Evolutionary conservation across 2,888 invertebrate genomes (phyloP).

Genomic region (Ormyrus nitidulus): DNA sequence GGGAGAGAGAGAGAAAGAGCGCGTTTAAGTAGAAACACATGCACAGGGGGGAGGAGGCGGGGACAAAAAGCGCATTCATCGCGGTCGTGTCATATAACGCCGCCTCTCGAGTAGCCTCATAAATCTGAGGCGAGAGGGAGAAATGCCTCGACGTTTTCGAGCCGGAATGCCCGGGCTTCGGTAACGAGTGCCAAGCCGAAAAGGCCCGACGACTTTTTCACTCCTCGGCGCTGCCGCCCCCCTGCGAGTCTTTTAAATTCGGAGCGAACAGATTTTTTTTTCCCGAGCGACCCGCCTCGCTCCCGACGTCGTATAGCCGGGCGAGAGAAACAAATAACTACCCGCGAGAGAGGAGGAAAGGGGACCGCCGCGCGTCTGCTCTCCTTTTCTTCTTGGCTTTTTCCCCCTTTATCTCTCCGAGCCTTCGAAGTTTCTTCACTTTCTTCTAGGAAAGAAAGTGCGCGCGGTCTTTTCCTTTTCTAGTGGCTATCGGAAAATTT

Average conservation of each 20-base stretch:
- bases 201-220: slow-evolving; percentile 3
- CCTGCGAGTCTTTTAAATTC: slow-evolving; percentile 32
- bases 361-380: not conserved
- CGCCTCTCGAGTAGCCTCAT: slow-evolving; percentile 55
- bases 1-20: not conserved
- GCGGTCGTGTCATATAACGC: slow-evolving; percentile 47
- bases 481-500: too few relatives aligned
- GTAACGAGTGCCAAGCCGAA: slow-evolving; percentile 47
- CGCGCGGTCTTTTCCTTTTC: too few relatives aligned
- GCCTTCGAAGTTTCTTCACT: not conserved
- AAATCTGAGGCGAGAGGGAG: slow-evolving; percentile 54
- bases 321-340: slow-evolving; percentile 44
- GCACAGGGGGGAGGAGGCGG: slow-evolving; percentile 7
- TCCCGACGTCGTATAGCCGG: not conserved
- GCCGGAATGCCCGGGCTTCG: slow-evolving; percentile 60
- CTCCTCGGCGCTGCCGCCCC: not conserved
- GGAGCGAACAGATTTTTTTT: slow-evolving; percentile 50
- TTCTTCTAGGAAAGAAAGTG: not conserved
- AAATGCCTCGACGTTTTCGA: slow-evolving; percentile 48
- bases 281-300: slow-evolving; percentile 1
- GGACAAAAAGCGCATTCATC: slow-evolving; percentile 59
- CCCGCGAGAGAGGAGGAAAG: slow-evolving; percentile 4
- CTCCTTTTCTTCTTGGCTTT: not conserved
- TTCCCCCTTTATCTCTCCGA: not conserved
- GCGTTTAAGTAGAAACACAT: slow-evolving; percentile 51